These are phyloP conservation scores for Lagopus leucura DNA, from an alignment of 2,113 vertebrate genomes.

Conservation along the genomic window DNA sequence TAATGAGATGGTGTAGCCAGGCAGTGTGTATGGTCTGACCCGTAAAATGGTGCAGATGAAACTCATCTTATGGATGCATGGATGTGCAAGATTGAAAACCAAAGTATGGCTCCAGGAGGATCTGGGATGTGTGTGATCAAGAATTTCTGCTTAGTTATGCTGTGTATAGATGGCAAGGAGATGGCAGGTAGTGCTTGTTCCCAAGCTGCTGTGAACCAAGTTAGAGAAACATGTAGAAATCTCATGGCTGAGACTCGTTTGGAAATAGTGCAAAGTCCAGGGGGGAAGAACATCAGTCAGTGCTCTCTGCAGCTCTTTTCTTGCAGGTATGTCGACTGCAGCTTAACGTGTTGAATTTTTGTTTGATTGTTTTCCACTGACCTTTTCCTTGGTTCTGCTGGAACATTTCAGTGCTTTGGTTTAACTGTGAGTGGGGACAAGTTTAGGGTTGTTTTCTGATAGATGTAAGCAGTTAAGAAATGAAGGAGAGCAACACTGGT, in stretches of 20 bases:
- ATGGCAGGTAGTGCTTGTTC: neutral
- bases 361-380: neutral
- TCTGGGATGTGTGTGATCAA: neutral
- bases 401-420: neutral
- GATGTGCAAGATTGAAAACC: neutral
- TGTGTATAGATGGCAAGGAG: neutral
- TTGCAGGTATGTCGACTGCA: neutral
- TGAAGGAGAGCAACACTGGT: neutral
- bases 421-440: neutral
- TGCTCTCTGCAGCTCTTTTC: neutral
- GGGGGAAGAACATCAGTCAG: neutral
- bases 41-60: neutral
- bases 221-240: neutral
- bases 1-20: neutral
- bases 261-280: neutral
- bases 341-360: neutral
- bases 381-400: neutral
- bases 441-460: accelerated
- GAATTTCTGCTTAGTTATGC: neutral
- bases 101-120: neutral
- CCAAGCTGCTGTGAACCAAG: neutral
- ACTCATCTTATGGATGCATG: accelerated
- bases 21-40: neutral
- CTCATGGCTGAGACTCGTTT: neutral
- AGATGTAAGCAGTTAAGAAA: neutral